A percentile compares a stretch with the other conserved stretches of the same genome.
Evolutionary conservation across 2,888 invertebrate species (phyloP).

Genomic region (Phymatocera aterrima): DNA sequence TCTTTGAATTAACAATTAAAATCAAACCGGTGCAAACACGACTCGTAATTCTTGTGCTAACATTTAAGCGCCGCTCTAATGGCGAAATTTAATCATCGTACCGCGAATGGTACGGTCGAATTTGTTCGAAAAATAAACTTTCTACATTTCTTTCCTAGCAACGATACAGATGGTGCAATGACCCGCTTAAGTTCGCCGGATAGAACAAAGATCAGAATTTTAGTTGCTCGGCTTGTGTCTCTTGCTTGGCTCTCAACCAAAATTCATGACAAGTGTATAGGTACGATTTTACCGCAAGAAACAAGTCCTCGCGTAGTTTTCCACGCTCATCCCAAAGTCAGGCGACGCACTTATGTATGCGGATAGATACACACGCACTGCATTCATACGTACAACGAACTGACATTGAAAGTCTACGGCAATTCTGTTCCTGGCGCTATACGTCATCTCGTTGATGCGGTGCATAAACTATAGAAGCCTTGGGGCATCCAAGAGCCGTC

Average conservation of each 20-base stretch:
- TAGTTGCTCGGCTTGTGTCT: neutral
- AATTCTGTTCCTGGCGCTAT: conserved; percentile 13
- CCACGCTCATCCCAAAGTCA: conserved; percentile 7
- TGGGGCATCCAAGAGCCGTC: no score
- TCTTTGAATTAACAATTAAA: neutral
- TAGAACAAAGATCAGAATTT: neutral
- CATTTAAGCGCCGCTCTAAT: neutral
- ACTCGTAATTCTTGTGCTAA: neutral
- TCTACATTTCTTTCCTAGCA: conserved; percentile 1
- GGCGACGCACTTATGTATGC: no score
- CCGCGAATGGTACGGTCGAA: no score
- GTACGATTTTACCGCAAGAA: neutral
- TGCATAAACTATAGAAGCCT: neutral
- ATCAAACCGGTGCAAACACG: neutral
- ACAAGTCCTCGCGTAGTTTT: neutral
- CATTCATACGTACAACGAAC: no score
- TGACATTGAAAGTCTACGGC: conserved; percentile 28
- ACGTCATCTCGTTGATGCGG: conserved; percentile 15
- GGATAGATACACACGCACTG: no score
- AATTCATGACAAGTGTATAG: neutral
- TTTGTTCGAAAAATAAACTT: neutral
- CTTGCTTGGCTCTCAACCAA: neutral
- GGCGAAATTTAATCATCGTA: neutral
- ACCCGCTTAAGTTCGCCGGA: neutral
- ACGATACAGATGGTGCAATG: neutral